Conservation (phyloP, 2,888 invertebrate genomes). For the Agrochola litura region DNA sequence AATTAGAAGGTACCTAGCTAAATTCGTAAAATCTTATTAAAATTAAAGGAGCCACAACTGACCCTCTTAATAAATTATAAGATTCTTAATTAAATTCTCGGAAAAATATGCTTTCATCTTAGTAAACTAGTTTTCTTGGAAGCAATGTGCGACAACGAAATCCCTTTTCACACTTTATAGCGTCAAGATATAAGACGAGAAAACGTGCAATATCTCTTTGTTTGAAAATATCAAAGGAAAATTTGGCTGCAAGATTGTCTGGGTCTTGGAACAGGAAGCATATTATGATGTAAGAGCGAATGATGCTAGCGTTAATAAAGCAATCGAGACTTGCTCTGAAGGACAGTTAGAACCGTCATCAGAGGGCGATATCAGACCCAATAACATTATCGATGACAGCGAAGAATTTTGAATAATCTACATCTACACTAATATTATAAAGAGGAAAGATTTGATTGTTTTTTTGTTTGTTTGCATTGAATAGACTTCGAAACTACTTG, state of each 20-base stretch:
- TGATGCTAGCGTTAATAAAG: not conserved
- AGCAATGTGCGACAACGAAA: slow-evolving; percentile 9
- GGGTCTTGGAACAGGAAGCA: not conserved
- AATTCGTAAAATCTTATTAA: not conserved
- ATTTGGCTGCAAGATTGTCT: slow-evolving; percentile 32
- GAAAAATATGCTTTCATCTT: slow-evolving; percentile 28
- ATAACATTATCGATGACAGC: not conserved
- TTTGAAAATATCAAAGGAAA: slow-evolving; percentile 36
- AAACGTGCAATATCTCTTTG: slow-evolving; percentile 23
- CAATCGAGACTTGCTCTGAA: not conserved
- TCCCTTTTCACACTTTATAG: slow-evolving; percentile 24
- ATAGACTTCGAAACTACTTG: no score
- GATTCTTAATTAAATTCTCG: slow-evolving; percentile 28
- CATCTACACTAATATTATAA: no score
- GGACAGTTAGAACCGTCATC: not conserved
- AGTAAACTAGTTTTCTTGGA: slow-evolving; percentile 25
- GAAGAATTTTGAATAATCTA: no score
- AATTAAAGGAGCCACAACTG: not conserved
- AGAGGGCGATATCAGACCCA: no score
- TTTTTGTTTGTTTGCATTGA: no score
- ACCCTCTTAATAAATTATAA: slow-evolving; percentile 22
- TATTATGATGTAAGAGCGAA: not conserved
- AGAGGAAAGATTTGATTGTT: no score
- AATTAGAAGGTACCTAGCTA: not conserved
- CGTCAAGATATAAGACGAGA: slow-evolving; percentile 29